Conservation (phyloP, 2,113 vertebrate genomes). For the Nerophis ophidion region DNA sequence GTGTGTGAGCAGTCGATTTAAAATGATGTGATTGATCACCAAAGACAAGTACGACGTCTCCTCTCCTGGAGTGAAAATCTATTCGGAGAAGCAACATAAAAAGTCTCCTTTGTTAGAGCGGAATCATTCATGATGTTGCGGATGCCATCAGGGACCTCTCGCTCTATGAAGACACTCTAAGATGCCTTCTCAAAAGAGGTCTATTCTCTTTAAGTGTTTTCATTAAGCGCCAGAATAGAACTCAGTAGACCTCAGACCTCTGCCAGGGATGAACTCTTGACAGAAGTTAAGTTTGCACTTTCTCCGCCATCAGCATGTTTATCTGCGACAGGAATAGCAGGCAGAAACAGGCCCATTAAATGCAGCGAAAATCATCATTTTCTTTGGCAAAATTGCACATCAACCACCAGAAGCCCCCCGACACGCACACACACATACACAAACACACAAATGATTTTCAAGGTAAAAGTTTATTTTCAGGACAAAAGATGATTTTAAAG, state of each 20-base stretch:
- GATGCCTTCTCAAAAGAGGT: slow-evolving; percentile 19
- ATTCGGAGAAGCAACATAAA: slow-evolving; percentile 20
- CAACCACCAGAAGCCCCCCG: no score
- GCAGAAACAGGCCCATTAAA: background rate
- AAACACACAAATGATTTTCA: no score
- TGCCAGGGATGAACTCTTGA: background rate
- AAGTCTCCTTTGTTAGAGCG: slow-evolving; percentile 12
- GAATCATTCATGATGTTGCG: slow-evolving; percentile 23
- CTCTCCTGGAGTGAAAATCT: background rate
- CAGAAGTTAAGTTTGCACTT: background rate
- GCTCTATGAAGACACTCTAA: slow-evolving; percentile 14
- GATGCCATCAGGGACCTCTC: slow-evolving; percentile 4
- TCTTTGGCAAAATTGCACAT: no score
- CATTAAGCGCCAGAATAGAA: background rate
- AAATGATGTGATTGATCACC: background rate
- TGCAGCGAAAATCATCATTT: no score
- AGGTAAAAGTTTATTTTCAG: no score
- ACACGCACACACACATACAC: no score
- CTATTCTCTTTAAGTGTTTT: slow-evolving; percentile 8
- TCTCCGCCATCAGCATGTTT: no score
- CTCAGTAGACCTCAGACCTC: background rate
- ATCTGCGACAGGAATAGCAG: background rate
- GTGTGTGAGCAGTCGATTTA: background rate
- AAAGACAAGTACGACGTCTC: slow-evolving; percentile 4
- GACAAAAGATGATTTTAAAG: no score